Evolutionary conservation across 2,888 invertebrate genomes (phyloP), one percentile per base, ranked within the genome.

Genomic region (Mystacides longicornis): DNA sequence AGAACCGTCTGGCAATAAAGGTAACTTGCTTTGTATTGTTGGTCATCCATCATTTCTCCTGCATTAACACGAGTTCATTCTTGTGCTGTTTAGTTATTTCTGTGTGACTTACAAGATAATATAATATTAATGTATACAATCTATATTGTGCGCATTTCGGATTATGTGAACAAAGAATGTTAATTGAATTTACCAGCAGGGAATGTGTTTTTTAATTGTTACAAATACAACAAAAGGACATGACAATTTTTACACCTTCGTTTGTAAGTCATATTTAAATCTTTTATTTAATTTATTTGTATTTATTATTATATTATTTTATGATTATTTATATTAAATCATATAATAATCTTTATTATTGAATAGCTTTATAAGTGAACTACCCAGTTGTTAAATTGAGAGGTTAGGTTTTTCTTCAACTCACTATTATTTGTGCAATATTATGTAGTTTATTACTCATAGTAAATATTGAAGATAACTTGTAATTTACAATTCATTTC

Each of bases 1-100:
- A 71, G 66, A 70, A 73, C 74, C 71, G 75, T 72, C 69, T 71
- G 69, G 71, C 74, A 68, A 66, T 72, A 68, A 74, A 77, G 76
- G 77, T 75, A 71, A 57, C 50, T 49, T 37, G 14, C 14, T 16
- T 3, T 37, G 37, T 31, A 37, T 37, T 37, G 37, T 27, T 37
- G 7, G 37, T n/a, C 37, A 37, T 37, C 37, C 37, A 37, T 37
- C 37, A 14, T 37, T 14, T 14, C 37, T 37, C 37, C 37, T 37
- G 37, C 37, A 37, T 14, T 37, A 37, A 14, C 37, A 37, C 37
- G 37, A 37, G 37, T 37, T 37, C 37, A 37, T 37, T 37, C 37
- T 37, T 37, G 37, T 16, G 37, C 14, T 37, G n/a, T 37, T 37
- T 3, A 37, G 14, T 37, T 37, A 27, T 16, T 46, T 46, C 7